Evolutionary conservation across 1,140 invertebrate genomes (phyloP).

Genomic region (Tetramorium parvispinum): DNA sequence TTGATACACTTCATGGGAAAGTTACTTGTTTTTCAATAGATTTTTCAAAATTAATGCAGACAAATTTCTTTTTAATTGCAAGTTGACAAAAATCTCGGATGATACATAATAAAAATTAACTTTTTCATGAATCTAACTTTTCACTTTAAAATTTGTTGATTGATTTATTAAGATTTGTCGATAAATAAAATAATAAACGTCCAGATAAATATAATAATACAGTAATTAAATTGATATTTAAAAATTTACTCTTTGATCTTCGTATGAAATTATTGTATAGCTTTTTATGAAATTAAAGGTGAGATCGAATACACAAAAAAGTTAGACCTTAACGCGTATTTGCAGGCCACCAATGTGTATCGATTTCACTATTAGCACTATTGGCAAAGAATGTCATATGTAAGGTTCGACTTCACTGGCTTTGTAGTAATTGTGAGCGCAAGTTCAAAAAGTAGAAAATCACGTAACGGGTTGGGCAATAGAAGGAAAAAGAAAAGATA

Average conservation of each 20-base stretch:
- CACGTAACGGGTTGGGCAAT: neutral
- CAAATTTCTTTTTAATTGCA: neutral
- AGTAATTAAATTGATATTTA: neutral
- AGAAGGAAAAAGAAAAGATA: neutral
- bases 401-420: neutral
- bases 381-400: neutral
- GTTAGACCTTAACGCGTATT: neutral
- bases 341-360: neutral
- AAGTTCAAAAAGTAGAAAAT: slow-evolving; percentile 33
- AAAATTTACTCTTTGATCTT: neutral
- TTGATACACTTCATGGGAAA: neutral
- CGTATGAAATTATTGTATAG: neutral
- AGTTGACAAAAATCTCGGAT: neutral
- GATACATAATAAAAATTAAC: too few species aligned
- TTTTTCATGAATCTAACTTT: neutral
- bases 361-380: neutral
- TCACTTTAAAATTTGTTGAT: neutral
- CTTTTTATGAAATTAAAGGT: neutral
- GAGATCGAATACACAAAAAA: neutral
- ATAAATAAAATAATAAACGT: neutral
- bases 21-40: neutral
- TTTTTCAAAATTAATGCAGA: neutral
- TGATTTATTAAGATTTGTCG: neutral
- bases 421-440: neutral
- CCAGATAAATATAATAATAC: neutral